These are phyloP conservation scores for Drosophila watanabei DNA, from an alignment of 1,140 invertebrate genomes.

Conservation along the genomic window DNA sequence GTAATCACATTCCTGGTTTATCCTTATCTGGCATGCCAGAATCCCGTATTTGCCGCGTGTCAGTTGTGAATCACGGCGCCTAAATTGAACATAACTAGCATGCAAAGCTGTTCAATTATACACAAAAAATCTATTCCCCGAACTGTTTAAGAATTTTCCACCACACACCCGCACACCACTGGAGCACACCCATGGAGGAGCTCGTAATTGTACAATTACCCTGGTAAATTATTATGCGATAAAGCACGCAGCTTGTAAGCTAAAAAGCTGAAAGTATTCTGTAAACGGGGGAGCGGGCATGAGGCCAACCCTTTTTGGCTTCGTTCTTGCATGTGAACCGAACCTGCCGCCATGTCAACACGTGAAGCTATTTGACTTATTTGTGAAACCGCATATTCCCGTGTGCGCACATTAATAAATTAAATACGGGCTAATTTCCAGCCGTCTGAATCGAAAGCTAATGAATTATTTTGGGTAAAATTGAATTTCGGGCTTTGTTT, in stretches of 20 bases:
- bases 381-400: slow-evolving; percentile 45
- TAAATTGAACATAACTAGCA: slow-evolving; percentile 52
- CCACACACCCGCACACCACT: slow-evolving; percentile 5
- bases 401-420: slow-evolving; percentile 41
- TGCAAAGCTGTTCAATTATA: slow-evolving; percentile 50
- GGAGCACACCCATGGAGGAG: slow-evolving; percentile 13
- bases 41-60: neutral
- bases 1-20: slow-evolving; percentile 19
- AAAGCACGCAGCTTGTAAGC: slow-evolving; percentile 72
- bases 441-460: slow-evolving; percentile 29
- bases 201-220: slow-evolving; percentile 79
- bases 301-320: slow-evolving; percentile 45
- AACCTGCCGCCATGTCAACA: slow-evolving; percentile 67
- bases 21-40: slow-evolving; percentile 30
- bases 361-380: slow-evolving; percentile 64
- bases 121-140: slow-evolving; percentile 57
- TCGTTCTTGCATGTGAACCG: slow-evolving; percentile 68
- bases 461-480: slow-evolving; percentile 69
- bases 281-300: neutral
- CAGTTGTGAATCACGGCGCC: slow-evolving; percentile 21
- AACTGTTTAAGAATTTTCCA: slow-evolving; percentile 52
- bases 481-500: slow-evolving; percentile 62
- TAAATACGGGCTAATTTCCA: slow-evolving; percentile 49
- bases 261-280: slow-evolving; percentile 51
- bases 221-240: slow-evolving; percentile 80